A percentile compares a stretch with the other conserved stretches of the same genome.
phyloP scores from a whole-genome alignment of 1,140 invertebrate species.

The Zaprionus lachaisei region DNA sequence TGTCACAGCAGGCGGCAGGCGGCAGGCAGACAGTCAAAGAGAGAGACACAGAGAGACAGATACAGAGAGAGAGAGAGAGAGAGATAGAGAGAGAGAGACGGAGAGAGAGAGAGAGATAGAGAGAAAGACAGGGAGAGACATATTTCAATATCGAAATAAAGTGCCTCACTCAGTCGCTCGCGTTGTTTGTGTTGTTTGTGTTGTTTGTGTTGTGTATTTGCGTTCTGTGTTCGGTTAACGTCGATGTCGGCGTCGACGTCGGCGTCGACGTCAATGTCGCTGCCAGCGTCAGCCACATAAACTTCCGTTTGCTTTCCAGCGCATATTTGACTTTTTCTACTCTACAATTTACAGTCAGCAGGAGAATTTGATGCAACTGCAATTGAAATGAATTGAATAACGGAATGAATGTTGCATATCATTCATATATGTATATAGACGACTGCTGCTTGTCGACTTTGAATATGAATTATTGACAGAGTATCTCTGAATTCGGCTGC shows the following conservation, averaged over 20 bases:
- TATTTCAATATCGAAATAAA: conserved; percentile 81
- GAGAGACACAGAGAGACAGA: not conserved
- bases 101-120: not conserved
- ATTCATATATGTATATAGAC: no score
- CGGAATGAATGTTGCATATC: no score
- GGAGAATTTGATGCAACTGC: not conserved
- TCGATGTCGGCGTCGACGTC: conserved; percentile 3
- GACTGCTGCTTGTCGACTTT: no score
- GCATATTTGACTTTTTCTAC: conserved; percentile 54
- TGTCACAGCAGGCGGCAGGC: not conserved
- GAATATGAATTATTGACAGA: not conserved
- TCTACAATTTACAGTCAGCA: conserved; percentile 3
- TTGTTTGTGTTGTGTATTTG: conserved; percentile 51
- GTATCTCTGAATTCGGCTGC: conserved; percentile 10
- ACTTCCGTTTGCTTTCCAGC: conserved; percentile 60
- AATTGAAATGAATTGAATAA: no score
- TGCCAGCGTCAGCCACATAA: conserved; percentile 48
- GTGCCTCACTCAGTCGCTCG: conserved; percentile 70
- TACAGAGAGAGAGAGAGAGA: not conserved
- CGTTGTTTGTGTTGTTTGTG: conserved; percentile 43
- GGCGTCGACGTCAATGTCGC: conserved; percentile 5
- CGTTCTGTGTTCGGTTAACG: conserved; percentile 46
- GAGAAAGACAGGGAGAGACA: conserved; percentile 32
- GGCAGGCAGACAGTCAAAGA: not conserved
- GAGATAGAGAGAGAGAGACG: not conserved